These are phyloP conservation scores for Saturnia pavonia DNA, from an alignment of 2,888 invertebrate species.

Conservation along the genomic window DNA sequence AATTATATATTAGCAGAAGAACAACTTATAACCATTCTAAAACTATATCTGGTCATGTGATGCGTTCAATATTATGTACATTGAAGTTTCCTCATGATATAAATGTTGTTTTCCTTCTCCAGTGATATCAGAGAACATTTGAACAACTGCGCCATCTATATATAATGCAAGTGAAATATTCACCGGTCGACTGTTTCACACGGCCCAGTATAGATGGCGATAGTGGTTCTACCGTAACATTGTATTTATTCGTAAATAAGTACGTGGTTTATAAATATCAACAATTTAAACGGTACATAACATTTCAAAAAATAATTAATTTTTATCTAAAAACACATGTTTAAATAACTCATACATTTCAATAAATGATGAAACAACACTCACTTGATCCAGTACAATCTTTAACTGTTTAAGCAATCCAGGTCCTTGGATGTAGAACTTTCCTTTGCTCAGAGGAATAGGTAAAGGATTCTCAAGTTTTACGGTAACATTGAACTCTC, in stretches of 20 bases:
- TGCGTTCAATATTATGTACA: too few relatives aligned
- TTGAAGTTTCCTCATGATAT: too few relatives aligned
- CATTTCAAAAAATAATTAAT: too few relatives aligned
- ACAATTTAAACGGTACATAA: too few relatives aligned
- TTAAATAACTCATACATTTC: neutral
- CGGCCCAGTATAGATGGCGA: conserved; percentile 34
- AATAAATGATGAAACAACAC: conserved; percentile 17
- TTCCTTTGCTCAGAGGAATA: conserved; percentile 87
- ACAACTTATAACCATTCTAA: too few relatives aligned
- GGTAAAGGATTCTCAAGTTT: conserved; percentile 92
- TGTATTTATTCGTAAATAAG: neutral
- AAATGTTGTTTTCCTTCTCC: too few relatives aligned
- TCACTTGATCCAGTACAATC: conserved; percentile 85
- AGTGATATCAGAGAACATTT: too few relatives aligned
- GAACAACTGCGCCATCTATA: too few relatives aligned
- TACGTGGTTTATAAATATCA: neutral
- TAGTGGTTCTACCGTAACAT: conserved; percentile 12
- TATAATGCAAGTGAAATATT: too few relatives aligned
- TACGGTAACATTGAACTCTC: conserved; percentile 82
- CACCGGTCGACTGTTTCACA: neutral
- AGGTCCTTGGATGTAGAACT: conserved; percentile 91
- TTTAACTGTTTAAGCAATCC: conserved; percentile 89
- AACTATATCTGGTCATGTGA: too few relatives aligned
- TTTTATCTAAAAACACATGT: too few relatives aligned
- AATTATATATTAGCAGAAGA: neutral